phyloP scores from a whole-genome alignment of 2,113 vertebrate species.

The Nothobranchius kuhntae region DNA sequence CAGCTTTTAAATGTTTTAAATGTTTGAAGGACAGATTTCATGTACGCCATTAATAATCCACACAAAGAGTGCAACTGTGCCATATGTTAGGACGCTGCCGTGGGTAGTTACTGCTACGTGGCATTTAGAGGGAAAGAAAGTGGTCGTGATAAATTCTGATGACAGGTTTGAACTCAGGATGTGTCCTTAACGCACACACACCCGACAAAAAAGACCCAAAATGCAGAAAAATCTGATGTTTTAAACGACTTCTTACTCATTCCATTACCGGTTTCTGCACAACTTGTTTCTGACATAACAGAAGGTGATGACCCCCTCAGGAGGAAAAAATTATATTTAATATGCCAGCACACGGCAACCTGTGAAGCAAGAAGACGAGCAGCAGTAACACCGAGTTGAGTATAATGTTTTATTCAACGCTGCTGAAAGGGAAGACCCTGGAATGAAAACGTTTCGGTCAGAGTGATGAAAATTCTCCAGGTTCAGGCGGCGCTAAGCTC shows the following conservation, averaged over 20 bases:
- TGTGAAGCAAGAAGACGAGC: slow-evolving; percentile 8
- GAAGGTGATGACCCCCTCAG: slow-evolving; percentile 6
- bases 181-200: not conserved
- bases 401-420: slow-evolving; percentile 58
- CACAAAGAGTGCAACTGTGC: slow-evolving; percentile 5
- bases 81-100: slow-evolving; percentile 1
- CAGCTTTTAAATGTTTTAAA: slow-evolving; percentile 35
- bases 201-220: no score
- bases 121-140: not conserved
- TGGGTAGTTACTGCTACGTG: not conserved
- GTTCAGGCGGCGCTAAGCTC: slow-evolving; percentile 13
- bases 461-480: slow-evolving; percentile 4
- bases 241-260: not conserved
- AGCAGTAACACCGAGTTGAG: not conserved
- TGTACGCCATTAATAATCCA: slow-evolving; percentile 36
- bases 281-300: not conserved
- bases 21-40: slow-evolving; percentile 26
- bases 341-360: not conserved
- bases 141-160: slow-evolving; percentile 17
- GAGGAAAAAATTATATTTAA: not conserved
- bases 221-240: no score
- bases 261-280: not conserved
- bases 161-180: slow-evolving; percentile 15
- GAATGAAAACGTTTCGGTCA: slow-evolving; percentile 15
- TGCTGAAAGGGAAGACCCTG: slow-evolving; percentile 19